These are phyloP conservation scores for Cygnus olor DNA, from an alignment of 2,797 vertebrate genomes.

Conservation along the genomic window DNA sequence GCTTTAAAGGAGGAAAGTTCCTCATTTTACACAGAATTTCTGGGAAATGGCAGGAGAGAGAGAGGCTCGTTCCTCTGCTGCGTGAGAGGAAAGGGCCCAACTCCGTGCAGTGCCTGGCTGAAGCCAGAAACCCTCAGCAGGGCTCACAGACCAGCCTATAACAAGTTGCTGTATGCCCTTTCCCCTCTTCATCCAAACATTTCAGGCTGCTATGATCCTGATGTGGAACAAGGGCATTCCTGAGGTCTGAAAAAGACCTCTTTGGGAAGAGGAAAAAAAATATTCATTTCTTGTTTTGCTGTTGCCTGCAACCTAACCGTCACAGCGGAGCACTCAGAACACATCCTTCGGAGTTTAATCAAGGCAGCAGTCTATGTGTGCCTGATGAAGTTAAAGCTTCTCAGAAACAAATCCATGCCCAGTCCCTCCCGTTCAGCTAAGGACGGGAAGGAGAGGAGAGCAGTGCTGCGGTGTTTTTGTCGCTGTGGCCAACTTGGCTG, in stretches of 20 bases:
- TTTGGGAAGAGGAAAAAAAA: not conserved
- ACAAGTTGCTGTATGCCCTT: not conserved
- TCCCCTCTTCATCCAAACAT: not conserved
- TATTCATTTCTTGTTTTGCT: not conserved
- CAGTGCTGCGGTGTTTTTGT: fast-evolving
- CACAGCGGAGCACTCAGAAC: not conserved
- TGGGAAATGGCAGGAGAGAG: not conserved
- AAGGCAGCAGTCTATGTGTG: not conserved
- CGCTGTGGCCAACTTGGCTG: not conserved
- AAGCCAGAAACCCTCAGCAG: fast-evolving
- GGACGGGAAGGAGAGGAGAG: fast-evolving
- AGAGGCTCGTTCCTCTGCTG: not conserved
- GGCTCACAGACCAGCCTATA: not conserved
- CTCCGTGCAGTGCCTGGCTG: fast-evolving
- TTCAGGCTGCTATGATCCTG: not conserved
- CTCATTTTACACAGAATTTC: not conserved
- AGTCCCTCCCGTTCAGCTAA: fast-evolving
- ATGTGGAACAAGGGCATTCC: not conserved
- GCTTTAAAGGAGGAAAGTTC: not conserved
- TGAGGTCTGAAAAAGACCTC: not conserved
- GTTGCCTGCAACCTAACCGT: not conserved
- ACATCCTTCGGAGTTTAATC: not conserved
- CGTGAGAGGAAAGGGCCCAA: not conserved
- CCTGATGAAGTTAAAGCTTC: not conserved
- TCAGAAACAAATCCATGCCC: not conserved